Conservation (phyloP, 2,113 vertebrate species). For the Ammodytes dubius region DNA sequence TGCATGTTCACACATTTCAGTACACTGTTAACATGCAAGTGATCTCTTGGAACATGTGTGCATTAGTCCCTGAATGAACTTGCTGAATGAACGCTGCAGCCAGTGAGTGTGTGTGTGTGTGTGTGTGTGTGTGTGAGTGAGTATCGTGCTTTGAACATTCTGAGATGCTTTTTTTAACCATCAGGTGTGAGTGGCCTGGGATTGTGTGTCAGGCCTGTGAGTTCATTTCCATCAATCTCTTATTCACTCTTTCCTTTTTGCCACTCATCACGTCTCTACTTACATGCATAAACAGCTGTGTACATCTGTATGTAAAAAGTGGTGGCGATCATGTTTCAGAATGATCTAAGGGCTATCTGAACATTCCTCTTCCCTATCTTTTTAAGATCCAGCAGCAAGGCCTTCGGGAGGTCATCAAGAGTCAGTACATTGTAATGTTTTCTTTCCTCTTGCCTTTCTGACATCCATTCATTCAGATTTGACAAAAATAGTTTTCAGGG, state of each 20-base stretch:
- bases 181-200: background rate
- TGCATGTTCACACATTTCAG: background rate
- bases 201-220: background rate
- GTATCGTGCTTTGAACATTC: background rate
- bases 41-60: background rate
- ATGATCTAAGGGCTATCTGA: background rate
- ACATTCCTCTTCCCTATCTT: background rate
- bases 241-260: background rate
- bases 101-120: background rate
- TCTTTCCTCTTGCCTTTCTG: background rate
- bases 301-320: background rate
- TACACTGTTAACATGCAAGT: background rate
- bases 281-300: background rate
- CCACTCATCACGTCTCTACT: background rate
- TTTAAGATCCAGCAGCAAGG: background rate
- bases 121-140: background rate
- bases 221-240: background rate
- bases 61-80: slow-evolving; percentile 8
- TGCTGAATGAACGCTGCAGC: no score
- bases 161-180: background rate
- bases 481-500: background rate
- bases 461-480: background rate
- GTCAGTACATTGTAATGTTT: background rate
- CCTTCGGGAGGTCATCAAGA: background rate
- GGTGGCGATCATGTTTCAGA: background rate